Conservation (phyloP, 2,113 vertebrate species). For the Muntiacus muntjak region DNA sequence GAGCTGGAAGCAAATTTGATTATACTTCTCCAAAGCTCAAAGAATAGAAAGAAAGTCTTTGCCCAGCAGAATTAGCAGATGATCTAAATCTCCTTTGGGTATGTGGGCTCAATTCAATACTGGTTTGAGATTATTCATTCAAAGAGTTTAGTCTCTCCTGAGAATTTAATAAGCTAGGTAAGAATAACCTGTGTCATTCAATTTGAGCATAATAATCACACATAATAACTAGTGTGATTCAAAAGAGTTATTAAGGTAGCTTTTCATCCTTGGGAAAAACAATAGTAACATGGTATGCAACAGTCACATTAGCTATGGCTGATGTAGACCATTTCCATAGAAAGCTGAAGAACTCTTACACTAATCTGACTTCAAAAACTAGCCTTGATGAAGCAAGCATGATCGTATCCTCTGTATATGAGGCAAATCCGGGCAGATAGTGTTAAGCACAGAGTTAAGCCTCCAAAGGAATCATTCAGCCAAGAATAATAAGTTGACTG, state of each 20-base stretch:
- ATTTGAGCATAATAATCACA: neutral
- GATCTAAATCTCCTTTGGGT: neutral
- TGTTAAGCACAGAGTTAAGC: neutral
- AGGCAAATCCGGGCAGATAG: neutral
- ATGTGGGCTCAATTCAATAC: neutral
- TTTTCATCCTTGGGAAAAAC: conserved; percentile 62
- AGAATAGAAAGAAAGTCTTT: neutral
- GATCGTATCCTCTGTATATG: neutral
- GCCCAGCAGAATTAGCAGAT: neutral
- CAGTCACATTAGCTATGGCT: conserved; percentile 52
- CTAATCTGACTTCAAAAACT: neutral
- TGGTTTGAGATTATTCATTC: conserved; percentile 18
- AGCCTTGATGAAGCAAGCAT: neutral
- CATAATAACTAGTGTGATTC: neutral
- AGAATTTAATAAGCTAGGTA: conserved; percentile 24
- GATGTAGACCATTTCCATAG: neutral
- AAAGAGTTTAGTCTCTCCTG: neutral
- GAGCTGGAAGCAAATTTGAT: neutral
- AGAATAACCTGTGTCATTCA: conserved; percentile 19
- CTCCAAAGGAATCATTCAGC: neutral
- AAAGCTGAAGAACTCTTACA: neutral
- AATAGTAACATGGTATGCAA: conserved; percentile 55
- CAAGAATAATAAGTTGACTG: neutral
- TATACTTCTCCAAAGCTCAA: neutral
- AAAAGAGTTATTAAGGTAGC: conserved; percentile 43